Base-by-base conservation (phyloP, 1,140 invertebrate genomes). In the Dendroctonus valens region DNA sequence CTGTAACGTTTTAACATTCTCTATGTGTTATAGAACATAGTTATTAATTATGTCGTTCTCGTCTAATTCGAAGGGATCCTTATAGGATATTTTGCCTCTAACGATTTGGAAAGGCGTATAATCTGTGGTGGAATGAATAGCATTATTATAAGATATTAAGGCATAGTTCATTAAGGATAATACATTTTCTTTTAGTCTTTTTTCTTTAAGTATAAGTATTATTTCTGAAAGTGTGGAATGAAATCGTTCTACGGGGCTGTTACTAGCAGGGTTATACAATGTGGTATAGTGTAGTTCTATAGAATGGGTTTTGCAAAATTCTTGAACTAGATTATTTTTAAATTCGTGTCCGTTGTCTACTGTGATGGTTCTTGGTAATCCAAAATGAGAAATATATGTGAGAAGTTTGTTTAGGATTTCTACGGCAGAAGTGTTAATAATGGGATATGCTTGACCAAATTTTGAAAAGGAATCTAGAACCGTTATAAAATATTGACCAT, bases 241-340 rank as follows among this genome's bases (percentile, higher is more conserved):
- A 26, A 63, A 54, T 39, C 61, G 3, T 41, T 63, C 51, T 2
- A 63, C 15, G 4, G 61, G 61, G 14, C 14, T 39, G 15, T 63
- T 63, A 37, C 26, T 40, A 39, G 53, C 54, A 2, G 41, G 50
- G 26, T 65, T 63, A 9, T 44, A 7, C 1, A 40, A 41, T 6
- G 40, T 63, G 11, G 39, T 41, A 42, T 42, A 65, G 37, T 65
- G 63, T 3, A 59, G n/a, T 59, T 57, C 63, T 7, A 65, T 65
- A 5, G 48, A n/a, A n/a, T 59, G 41, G 6, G 41, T 5, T 41
- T 57, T 58, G 26, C 63, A 65, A 0, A 63, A n/a, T n/a, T 59
- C 15, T 59, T 46, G 42, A 1, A 59, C 11, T 11, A 46, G 11
- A 46, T 59, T n/a, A 12, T 53, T 63, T 39, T 63, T 53, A 26